Conservation (phyloP, 2,888 invertebrate species). For the Phortica okadai region DNA sequence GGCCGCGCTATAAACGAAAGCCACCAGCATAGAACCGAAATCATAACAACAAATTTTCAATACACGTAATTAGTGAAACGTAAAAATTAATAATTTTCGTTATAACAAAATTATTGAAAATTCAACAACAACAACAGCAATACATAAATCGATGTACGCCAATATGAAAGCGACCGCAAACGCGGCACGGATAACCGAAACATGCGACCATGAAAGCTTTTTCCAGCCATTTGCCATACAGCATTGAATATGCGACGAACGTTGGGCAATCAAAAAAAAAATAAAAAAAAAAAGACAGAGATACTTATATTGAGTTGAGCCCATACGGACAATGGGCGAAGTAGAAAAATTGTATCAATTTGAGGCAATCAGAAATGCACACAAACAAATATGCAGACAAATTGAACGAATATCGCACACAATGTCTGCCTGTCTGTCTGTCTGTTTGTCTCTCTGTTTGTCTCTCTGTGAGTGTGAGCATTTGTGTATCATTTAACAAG, state of each 20-base stretch:
- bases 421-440: neutral
- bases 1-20: neutral
- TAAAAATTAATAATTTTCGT: slow-evolving; percentile 32
- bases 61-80: slow-evolving; percentile 31
- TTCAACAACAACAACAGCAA: slow-evolving; percentile 17
- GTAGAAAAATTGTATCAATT: slow-evolving; percentile 15
- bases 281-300: neutral
- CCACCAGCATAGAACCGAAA: neutral
- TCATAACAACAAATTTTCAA: slow-evolving; percentile 17
- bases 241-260: neutral
- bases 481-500: neutral
- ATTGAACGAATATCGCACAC: neutral
- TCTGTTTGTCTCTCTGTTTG: neutral
- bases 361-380: slow-evolving; percentile 20
- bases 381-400: neutral
- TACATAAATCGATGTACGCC: neutral
- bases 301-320: neutral
- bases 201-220: neutral
- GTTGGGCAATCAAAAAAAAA: neutral
- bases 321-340: neutral
- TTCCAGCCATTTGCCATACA: neutral
- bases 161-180: neutral
- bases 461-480: neutral
- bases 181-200: neutral
- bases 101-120: slow-evolving; percentile 31